Percentiles rank a stretch among this genome's conserved stretches.
Evolutionary conservation across 2,797 vertebrate species (phyloP).

Genomic region (Parauchenoglanis ngamensis): DNA sequence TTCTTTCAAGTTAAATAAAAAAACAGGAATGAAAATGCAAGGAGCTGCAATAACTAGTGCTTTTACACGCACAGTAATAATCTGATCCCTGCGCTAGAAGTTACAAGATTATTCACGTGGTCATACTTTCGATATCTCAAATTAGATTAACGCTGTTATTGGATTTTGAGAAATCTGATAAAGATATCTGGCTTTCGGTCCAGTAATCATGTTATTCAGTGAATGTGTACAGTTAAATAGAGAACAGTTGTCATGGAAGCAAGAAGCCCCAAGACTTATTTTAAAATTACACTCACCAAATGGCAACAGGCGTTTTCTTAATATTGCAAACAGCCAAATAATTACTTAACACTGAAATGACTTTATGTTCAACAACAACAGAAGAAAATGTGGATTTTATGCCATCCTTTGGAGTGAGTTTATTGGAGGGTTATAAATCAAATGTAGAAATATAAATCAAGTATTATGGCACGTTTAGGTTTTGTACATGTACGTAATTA

Average conservation of each 20-base stretch:
- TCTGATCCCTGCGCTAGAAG: not conserved
- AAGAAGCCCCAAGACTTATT: not conserved
- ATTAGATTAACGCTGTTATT: constrained; percentile 1
- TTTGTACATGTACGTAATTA: not conserved
- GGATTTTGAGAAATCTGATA: constrained; percentile 8
- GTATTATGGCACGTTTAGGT: not conserved
- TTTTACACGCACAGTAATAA: not conserved
- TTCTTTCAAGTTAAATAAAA: not conserved
- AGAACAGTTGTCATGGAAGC: not conserved
- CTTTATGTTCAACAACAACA: not conserved
- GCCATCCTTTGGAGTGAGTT: not conserved
- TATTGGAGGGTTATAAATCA: not conserved
- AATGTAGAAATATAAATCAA: not conserved
- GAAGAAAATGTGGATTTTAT: not conserved
- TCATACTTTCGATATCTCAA: not conserved
- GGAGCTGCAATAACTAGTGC: not conserved
- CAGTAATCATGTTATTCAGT: constrained; percentile 5
- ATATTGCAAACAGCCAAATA: not conserved
- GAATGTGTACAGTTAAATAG: not conserved
- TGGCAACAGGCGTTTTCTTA: not conserved
- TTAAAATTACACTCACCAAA: not conserved
- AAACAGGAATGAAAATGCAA: not conserved
- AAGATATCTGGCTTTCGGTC: not conserved
- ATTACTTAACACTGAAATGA: not conserved
- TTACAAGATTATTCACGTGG: not conserved